Percentiles rank a stretch among this genome's conserved stretches.
Conservation (phyloP, 2,797 vertebrate genomes). For the Cyclopterus lumpus region DNA sequence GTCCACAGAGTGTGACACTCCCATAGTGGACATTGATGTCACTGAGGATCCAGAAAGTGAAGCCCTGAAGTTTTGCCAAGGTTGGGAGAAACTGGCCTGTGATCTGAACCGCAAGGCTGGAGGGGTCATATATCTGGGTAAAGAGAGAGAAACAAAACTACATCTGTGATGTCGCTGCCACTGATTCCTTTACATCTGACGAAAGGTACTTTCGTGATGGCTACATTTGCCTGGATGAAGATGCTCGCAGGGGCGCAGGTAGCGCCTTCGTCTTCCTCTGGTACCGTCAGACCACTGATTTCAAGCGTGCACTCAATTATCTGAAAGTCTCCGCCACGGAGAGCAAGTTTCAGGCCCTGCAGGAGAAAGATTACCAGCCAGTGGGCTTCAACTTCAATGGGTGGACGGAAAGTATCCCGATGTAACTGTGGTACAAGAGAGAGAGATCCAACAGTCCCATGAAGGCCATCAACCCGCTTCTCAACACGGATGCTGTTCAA, state of each 20-base stretch:
- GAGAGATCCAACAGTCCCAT: accelerated
- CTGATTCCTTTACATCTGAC: neutral
- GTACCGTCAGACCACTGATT: slow-evolving; percentile 19
- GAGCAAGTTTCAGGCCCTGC: neutral
- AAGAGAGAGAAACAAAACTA: slow-evolving; percentile 15
- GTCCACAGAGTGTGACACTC: neutral
- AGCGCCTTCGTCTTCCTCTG: neutral
- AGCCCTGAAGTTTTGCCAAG: accelerated
- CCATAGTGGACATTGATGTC: neutral
- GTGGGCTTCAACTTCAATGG: slow-evolving; percentile 5
- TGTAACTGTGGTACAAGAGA: slow-evolving; percentile 31
- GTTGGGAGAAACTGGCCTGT: slow-evolving; percentile 16
- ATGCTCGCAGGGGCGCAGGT: neutral
- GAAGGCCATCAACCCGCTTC: neutral
- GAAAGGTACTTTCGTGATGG: accelerated
- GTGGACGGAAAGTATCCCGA: accelerated
- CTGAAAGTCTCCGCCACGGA: neutral
- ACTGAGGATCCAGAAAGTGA: neutral
- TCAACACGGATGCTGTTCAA: neutral
- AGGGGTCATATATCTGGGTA: neutral
- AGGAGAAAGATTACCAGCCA: neutral
- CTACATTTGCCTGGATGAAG: slow-evolving; percentile 27
- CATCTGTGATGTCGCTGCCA: slow-evolving; percentile 25
- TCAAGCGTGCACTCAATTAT: neutral
- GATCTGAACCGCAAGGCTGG: neutral